Conservation (phyloP, 2,797 vertebrate species). For the Sebastes miniatus region DNA sequence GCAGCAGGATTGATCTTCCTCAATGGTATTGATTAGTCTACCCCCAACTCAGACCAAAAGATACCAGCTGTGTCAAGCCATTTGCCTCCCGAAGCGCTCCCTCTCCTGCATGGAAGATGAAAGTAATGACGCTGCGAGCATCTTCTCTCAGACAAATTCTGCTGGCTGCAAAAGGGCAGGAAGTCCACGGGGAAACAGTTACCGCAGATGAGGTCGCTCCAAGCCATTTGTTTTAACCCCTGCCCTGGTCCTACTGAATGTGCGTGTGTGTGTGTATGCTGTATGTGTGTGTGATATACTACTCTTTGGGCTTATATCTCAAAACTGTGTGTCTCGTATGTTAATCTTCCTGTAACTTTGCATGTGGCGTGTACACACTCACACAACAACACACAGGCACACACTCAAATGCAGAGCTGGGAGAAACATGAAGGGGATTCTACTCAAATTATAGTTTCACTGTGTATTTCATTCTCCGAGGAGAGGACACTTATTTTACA, state of each 20-base stretch:
- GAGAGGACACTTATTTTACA: neutral
- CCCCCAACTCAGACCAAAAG: constrained; percentile 67
- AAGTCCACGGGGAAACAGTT: constrained; percentile 65
- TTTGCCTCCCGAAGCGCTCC: constrained; percentile 65
- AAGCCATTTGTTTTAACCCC: constrained; percentile 60
- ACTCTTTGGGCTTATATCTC: constrained; percentile 21
- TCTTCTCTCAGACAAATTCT: constrained; percentile 53
- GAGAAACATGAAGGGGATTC: constrained; percentile 13
- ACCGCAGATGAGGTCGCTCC: constrained; percentile 50
- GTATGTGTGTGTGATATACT: neutral
- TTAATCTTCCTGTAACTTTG: neutral
- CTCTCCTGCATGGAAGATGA: constrained; percentile 65
- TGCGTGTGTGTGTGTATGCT: constrained; percentile 6
- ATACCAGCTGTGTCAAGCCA: constrained; percentile 74
- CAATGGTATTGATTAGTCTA: constrained; percentile 72
- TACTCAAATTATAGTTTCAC: constrained; percentile 1
- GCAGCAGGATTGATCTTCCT: constrained; percentile 67
- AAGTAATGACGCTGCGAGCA: constrained; percentile 67
- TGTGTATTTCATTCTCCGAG: neutral
- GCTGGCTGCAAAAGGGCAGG: constrained; percentile 70
- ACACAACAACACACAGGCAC: neutral
- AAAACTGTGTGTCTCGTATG: neutral
- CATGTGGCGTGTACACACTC: neutral
- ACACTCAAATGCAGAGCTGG: neutral
- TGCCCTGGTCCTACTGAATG: constrained; percentile 28